These are phyloP conservation scores for Hippotragus niger DNA, from an alignment of 2,113 vertebrate species.

Conservation along the genomic window DNA sequence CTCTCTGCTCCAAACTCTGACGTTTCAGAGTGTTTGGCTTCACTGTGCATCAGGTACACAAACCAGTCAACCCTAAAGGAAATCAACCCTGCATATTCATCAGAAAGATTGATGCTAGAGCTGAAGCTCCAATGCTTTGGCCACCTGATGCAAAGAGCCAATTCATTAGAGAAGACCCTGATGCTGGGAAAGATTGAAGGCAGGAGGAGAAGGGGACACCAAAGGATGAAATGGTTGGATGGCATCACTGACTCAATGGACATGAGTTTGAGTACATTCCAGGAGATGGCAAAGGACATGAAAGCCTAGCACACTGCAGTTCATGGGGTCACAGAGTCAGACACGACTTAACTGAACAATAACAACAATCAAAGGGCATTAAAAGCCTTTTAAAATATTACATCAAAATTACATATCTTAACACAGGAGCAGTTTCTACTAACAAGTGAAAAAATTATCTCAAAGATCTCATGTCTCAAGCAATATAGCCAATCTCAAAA, in stretches of 20 bases:
- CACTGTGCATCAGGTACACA: neutral
- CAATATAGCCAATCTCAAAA: neutral
- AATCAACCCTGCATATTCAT: neutral
- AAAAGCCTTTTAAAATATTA: neutral
- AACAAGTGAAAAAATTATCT: neutral
- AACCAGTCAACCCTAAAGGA: neutral
- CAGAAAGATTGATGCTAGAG: neutral
- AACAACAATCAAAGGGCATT: neutral
- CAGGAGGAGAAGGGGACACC: neutral
- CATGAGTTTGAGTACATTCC: neutral
- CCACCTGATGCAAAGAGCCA: neutral
- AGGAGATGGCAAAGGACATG: neutral
- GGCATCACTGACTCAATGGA: neutral
- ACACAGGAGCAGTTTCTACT: neutral
- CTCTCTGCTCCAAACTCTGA: neutral
- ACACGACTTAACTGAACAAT: neutral
- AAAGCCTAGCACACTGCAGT: neutral
- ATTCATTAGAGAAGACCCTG: neutral
- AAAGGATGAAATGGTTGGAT: neutral
- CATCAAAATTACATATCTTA: neutral
- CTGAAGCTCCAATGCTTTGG: neutral
- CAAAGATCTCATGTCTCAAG: neutral
- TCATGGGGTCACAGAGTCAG: neutral
- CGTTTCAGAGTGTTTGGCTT: neutral
- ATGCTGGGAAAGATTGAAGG: neutral